A percentile compares a stretch with the other conserved stretches of the same genome.
Evolutionary conservation across 2,113 vertebrate genomes (phyloP).

Genomic region (Larimichthys polyactis): DNA sequence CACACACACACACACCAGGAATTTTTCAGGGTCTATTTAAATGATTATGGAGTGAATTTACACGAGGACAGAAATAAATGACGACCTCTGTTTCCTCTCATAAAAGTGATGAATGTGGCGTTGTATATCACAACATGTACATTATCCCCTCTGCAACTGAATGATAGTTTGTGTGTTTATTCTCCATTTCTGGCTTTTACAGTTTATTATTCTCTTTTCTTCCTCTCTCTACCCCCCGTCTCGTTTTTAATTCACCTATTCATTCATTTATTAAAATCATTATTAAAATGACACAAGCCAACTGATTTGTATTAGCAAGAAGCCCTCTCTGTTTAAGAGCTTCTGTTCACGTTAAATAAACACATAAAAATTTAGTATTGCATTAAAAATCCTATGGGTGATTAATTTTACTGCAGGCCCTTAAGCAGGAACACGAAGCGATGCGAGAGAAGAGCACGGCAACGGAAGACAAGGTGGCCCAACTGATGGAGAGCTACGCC

Average conservation of each 20-base stretch:
- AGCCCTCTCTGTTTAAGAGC: slow-evolving; percentile 88
- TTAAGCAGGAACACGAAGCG: slow-evolving; percentile 96
- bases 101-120: slow-evolving; percentile 66
- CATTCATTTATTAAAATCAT: slow-evolving; percentile 99
- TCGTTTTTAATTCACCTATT: slow-evolving; percentile 91
- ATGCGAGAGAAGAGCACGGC: slow-evolving; percentile 90
- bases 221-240: slow-evolving; percentile 83
- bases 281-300: slow-evolving; percentile 95
- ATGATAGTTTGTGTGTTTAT: slow-evolving; percentile 96
- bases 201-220: slow-evolving; percentile 89
- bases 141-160: slow-evolving; percentile 87
- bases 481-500: slow-evolving; percentile 87
- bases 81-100: slow-evolving; percentile 46
- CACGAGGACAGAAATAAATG: slow-evolving; percentile 68
- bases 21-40: slow-evolving; percentile 59
- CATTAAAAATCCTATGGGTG: slow-evolving; percentile 97
- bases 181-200: slow-evolving; percentile 89
- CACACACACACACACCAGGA: slow-evolving; percentile 13
- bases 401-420: slow-evolving; percentile 99
- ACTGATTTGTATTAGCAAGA: slow-evolving; percentile 93
- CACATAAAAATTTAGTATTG: slow-evolving; percentile 98
- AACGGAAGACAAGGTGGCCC: slow-evolving; percentile 90
- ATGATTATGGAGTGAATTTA: slow-evolving; percentile 71
- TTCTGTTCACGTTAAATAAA: slow-evolving; percentile 95
- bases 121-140: slow-evolving; percentile 63